Evolutionary conservation across 92 coral and sea anemone species (phyloP).

Genomic region (Ricordea florida): DNA sequence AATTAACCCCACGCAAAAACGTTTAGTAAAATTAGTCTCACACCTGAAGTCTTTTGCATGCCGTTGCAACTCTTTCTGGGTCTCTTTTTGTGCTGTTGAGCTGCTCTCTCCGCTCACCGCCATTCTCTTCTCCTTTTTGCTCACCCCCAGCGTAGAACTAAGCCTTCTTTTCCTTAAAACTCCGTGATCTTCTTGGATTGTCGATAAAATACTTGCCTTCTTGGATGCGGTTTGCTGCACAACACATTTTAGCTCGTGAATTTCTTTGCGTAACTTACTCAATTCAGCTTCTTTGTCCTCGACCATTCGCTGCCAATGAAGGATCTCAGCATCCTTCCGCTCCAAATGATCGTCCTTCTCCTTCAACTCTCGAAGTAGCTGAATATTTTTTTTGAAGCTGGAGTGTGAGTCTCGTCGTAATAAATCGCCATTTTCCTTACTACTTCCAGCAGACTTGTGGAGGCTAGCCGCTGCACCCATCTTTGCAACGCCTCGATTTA

Average conservation of each 20-base stretch:
- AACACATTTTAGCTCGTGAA: slow-evolving; percentile 95
- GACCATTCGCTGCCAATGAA: slow-evolving; percentile 74
- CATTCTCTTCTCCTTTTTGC: slow-evolving; percentile 87
- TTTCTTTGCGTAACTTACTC: slow-evolving; percentile 81
- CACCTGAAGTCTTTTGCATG: slow-evolving; percentile 97
- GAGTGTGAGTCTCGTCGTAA: background rate
- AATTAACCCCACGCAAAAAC: background rate
- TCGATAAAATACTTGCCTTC: slow-evolving; percentile 55
- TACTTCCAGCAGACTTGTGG: slow-evolving; percentile 26
- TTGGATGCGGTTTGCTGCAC: slow-evolving; percentile 82
- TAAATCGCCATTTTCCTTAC: slow-evolving; percentile 24
- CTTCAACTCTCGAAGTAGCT: slow-evolving; percentile 74
- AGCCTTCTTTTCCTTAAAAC: slow-evolving; percentile 14
- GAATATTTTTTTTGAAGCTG: slow-evolving; percentile 13
- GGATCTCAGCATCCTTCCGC: slow-evolving; percentile 89
- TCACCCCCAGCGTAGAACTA: background rate
- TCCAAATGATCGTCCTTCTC: slow-evolving; percentile 86
- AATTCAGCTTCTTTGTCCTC: slow-evolving; percentile 86
- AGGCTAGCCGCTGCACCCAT: slow-evolving; percentile 92
- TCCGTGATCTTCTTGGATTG: slow-evolving; percentile 63
- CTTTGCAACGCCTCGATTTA: slow-evolving; percentile 2
- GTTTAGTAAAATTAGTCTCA: background rate
- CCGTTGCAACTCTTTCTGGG: slow-evolving; percentile 82
- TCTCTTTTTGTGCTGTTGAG: slow-evolving; percentile 78
- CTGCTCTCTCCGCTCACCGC: slow-evolving; percentile 99